phyloP scores from a whole-genome alignment of 2,888 invertebrate species.

The Papilio gigon region DNA sequence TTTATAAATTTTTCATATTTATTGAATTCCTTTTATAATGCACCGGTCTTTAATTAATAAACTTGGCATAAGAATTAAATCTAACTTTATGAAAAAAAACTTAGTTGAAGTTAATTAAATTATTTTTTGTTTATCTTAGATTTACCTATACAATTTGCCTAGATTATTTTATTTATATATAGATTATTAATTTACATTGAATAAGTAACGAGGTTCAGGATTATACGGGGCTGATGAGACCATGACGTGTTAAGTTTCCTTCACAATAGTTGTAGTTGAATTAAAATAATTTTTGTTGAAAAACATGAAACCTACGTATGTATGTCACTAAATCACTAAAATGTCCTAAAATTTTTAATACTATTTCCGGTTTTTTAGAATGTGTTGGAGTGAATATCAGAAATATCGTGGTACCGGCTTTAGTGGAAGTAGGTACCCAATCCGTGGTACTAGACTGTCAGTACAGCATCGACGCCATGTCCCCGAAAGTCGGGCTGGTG shows the following conservation, averaged over 20 bases:
- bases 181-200: neutral
- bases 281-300: neutral
- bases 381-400: slow-evolving; percentile 77
- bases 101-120: neutral
- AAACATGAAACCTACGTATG: neutral
- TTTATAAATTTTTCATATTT: slow-evolving; percentile 8
- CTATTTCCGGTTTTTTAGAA: slow-evolving; percentile 55
- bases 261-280: neutral
- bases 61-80: neutral
- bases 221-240: neutral
- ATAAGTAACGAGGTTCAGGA: neutral
- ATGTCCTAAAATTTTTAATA: neutral
- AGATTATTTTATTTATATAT: neutral
- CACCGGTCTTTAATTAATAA: slow-evolving; percentile 2
- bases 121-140: neutral
- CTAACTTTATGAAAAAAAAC: neutral
- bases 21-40: slow-evolving; percentile 13
- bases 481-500: slow-evolving; percentile 66
- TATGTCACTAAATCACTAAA: no score
- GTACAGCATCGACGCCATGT: slow-evolving; percentile 54
- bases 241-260: neutral
- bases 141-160: neutral
- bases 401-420: slow-evolving; percentile 67
- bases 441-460: slow-evolving; percentile 69
- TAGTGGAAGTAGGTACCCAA: slow-evolving; percentile 70